phyloP scores from a whole-genome alignment of 1,140 invertebrate genomes.

The Venturia canescens region DNA sequence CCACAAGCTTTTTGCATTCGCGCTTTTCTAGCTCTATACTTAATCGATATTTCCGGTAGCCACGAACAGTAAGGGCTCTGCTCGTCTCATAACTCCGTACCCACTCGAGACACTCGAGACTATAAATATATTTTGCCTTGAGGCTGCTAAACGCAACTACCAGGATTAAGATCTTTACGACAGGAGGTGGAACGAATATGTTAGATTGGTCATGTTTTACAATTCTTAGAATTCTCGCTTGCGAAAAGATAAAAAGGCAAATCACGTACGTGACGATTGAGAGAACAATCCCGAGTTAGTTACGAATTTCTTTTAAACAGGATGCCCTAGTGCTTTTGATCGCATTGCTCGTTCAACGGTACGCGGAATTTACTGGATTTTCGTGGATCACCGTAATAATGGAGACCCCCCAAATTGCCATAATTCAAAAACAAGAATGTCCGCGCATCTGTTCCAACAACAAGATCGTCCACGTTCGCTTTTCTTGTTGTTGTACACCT shows the following conservation, averaged over 20 bases:
- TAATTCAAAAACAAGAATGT: neutral
- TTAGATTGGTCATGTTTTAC: constrained; percentile 51
- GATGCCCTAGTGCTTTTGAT: constrained; percentile 4
- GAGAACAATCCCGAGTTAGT: neutral
- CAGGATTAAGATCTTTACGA: constrained; percentile 49
- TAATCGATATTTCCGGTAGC: constrained; percentile 25
- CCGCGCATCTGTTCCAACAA: too few relatives aligned
- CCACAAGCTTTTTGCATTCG: neutral
- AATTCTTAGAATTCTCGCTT: constrained; percentile 45
- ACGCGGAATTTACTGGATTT: too few relatives aligned
- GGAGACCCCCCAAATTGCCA: too few relatives aligned
- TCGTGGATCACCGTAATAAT: too few relatives aligned
- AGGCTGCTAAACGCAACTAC: constrained; percentile 58
- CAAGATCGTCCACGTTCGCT: too few relatives aligned
- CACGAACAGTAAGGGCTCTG: neutral
- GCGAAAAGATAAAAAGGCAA: constrained; percentile 13
- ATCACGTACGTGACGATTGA: neutral
- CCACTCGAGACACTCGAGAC: constrained; percentile 64
- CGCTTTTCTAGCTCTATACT: neutral
- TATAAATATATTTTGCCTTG: constrained; percentile 67
- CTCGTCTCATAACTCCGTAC: constrained; percentile 56
- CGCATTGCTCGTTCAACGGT: too few relatives aligned
- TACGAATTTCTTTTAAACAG: constrained; percentile 16
- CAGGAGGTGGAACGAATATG: constrained; percentile 38
- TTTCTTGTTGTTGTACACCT: too few relatives aligned